A percentile compares a stretch with the other conserved stretches of the same genome.
Evolutionary conservation across 2,113 vertebrate genomes (phyloP).

Genomic region (Melanostigma gelatinosum): DNA sequence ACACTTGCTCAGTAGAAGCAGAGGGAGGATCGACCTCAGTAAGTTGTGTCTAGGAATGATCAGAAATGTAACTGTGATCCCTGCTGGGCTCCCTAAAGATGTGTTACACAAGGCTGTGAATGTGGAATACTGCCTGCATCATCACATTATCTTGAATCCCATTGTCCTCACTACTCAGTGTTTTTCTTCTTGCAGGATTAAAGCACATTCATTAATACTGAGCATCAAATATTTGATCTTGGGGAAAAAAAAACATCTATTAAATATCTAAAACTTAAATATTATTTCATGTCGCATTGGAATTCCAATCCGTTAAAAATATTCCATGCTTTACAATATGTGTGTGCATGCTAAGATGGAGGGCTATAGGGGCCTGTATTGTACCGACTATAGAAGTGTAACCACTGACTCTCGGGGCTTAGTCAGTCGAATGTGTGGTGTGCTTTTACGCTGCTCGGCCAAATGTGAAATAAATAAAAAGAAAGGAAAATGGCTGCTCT

Average conservation of each 20-base stretch:
- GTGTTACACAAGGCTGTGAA: slow-evolving; percentile 36
- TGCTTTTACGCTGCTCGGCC: slow-evolving; percentile 77
- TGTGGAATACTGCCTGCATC: slow-evolving; percentile 31
- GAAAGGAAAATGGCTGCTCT: slow-evolving; percentile 84
- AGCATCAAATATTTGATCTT: slow-evolving; percentile 24
- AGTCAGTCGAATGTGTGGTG: slow-evolving; percentile 76
- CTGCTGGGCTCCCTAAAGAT: slow-evolving; percentile 27
- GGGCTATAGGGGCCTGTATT: slow-evolving; percentile 57
- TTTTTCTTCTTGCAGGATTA: slow-evolving; percentile 12
- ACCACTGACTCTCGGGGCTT: slow-evolving; percentile 76
- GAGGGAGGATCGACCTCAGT: slow-evolving; percentile 31
- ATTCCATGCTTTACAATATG: slow-evolving; percentile 60
- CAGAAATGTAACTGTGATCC: slow-evolving; percentile 39
- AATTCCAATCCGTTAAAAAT: slow-evolving; percentile 17
- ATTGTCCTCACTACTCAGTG: slow-evolving; percentile 6
- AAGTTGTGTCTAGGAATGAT: slow-evolving; percentile 35
- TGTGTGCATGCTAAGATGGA: slow-evolving; percentile 53
- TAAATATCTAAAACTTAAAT: slow-evolving; percentile 10
- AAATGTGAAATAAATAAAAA: slow-evolving; percentile 86
- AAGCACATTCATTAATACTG: slow-evolving; percentile 22
- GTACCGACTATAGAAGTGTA: slow-evolving; percentile 69
- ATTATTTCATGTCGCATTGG: not conserved
- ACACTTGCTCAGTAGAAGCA: slow-evolving; percentile 14
- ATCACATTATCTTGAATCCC: slow-evolving; percentile 33
- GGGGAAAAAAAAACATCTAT: not conserved